Evolutionary conservation across 1,140 invertebrate species (phyloP), one percentile per base, ranked within the genome.

Genomic region (Drosophila bocqueti): DNA sequence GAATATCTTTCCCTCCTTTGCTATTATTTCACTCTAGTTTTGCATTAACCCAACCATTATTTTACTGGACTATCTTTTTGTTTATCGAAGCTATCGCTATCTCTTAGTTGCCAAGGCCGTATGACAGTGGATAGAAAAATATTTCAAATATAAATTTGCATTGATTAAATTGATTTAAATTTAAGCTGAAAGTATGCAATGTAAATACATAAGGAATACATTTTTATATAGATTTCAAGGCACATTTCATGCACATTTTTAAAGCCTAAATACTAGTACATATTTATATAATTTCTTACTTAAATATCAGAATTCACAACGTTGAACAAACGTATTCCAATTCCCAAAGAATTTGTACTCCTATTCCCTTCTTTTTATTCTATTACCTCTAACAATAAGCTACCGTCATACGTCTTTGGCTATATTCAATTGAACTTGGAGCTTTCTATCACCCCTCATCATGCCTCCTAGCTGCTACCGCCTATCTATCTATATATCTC

Each of bases 1-100:
- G n/a, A 66, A 69, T 52, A 46, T 72, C 42, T 67, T 47, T 47
- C 40, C 54, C 54, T 76, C 34, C 38, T 74, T 84, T 84, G 71
- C 79, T 79, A 67, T 76, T 63, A 29, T 66, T 66, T 54, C 50
- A 63, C 47, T 55, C 34, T 66, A 71, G 49, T 83, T 81, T 72
- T 67, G 61, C 76, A 66, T 75, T 87, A 78, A 89, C 43, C 50
- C 29, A 78, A 54, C 43, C 34, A 43, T 66, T 62, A 74, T 86
- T 72, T 83, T 60, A 82, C 81, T 72, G 65, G 50, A 67, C 52
- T 55, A 55, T 55, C 36, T 50, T 18, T 21, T 68, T 54, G 59
- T 60, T 43, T 15, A 6, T 45, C 52, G 50, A 62, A 26, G 42
- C 45, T 67, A 59, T 63, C 29, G 77, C 68, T 66, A 55, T 52